Base-by-base conservation (phyloP, 2,113 vertebrate genomes). In the Axis porcinus region DNA sequence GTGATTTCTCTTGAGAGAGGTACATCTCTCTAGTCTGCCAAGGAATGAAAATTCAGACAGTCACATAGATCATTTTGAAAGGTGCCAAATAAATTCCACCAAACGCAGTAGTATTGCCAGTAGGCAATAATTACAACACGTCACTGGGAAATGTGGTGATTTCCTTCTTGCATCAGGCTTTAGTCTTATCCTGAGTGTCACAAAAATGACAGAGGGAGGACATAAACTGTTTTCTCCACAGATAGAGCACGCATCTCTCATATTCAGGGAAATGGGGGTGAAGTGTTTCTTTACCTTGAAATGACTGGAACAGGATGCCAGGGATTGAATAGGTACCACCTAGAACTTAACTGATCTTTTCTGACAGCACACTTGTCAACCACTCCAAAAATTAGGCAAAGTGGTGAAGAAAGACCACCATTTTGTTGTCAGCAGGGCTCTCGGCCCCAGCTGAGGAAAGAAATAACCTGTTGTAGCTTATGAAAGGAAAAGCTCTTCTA, bases 41-140 rank as follows among this genome's bases (percentile, higher is more conserved):
- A 96, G 76, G 90, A 96, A 93, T 79, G 60, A 95, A 94, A 95
- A 98, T 83, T 79, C 84, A 95, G 82, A 97, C 88, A 89, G 54
- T 91, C 85, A 58, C 93, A 94, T 64, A 94, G 96, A 97, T 97
- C 91, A 90, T 85, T 96, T 93, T 88, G 62, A 96, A 64, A 40
- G 70, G 70, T 94, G 97, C 91, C 96, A 94, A 95, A 93, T 86
- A 95, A 36, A 87, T 97, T 78, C 52, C 89, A 94, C 93, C 89
- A 97, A 95, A 94, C 43, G 91, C 91, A 76, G 11, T 23, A 15
- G 40, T 76, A 43, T 15, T 76, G 40, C 23, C 40, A 76, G 70
- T 43, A 27, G 70, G 84, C 82, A 88, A 84, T 94, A 78, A 91
- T 95, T 83, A 91, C 33, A 95, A 54, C 36, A 58, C 76, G 94